Evolutionary conservation across 2,888 invertebrate species (phyloP), one percentile per base, ranked within the genome.

Genomic region (Lysandra bellargus): DNA sequence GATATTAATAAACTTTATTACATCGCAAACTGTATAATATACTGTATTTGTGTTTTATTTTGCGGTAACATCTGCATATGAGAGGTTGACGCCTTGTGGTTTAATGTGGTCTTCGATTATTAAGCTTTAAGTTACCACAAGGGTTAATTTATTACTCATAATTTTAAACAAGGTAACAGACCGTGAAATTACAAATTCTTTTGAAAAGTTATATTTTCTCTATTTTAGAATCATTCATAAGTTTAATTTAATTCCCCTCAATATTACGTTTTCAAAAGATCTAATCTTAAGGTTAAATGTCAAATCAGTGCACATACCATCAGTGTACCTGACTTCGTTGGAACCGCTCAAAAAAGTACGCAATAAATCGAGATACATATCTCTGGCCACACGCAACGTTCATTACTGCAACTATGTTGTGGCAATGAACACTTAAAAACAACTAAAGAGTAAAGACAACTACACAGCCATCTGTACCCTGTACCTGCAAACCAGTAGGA

Each of bases 321-420:
- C 33, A 33, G 33, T 14, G 14, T 69, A 69, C 69, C 69, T 69
- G 69, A 4, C 69, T 69, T 37, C 33, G 37, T 14, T 23, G 7
- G 30, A 53, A 17, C 23, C 4, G 44, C 44, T 33, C 49, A 57
- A 76, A 33, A 53, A 57, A 57, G 33, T 69, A 1, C 4, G 69
- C 30, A 17, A 30, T 57, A 53, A 53, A 76, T 3, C 53, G 30
- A 80, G 82, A 82, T 82, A 79, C 53, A 78, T 80, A 81, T 81
- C 82, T 79, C 33, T 37, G 80, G 80, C 82, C 82, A 80, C 82
- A 81, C 82, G 81, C 80, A 80, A 74, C 49, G 81, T 23, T 30
- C 69, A 79, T 78, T 79, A 64, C 80, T 72, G 80, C 78, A 80
- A 80, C 57, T 78, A 78, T 40, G 61, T 79, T 53, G 53, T 23